Base-by-base conservation (phyloP, 2,888 invertebrate species). In the Augochlorella aurata region DNA sequence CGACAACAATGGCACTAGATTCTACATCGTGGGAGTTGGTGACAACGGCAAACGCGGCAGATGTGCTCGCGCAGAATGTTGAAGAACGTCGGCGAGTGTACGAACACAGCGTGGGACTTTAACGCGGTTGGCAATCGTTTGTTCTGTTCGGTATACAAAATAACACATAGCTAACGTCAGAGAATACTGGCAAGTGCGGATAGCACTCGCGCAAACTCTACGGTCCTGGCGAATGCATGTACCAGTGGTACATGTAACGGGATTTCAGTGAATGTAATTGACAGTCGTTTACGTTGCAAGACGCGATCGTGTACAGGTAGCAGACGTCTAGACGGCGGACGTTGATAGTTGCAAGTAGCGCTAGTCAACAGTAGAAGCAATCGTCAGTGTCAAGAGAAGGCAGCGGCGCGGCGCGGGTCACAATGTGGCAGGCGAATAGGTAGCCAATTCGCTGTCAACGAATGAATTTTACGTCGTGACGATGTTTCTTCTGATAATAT, bases 241-340 rank as follows among this genome's bases (percentile, higher is more conserved):
- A 61, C 8, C 18, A 61, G 29, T 61, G 24, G 8, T 29, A 29
- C 61, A 9, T 8, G 18, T 61, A 29, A 29, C 29, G 61, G 61
- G 61, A 61, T 29, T 61, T 61, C 61, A 61, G 29, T 18, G 61
- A 29, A 29, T 9, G 24, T 61, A 61, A 61, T 61, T 29, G 61
- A 61, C 61, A 61, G 61, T 18, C 61, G 29, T 38, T 61, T 61
- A 61, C 61, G 18, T 29, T 61, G 29, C 18, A 61, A 29, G 61
- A 16, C 29, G 61, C 18, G 16, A 29, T 9, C 24, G 61, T 29
- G 29, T 61, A 29, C 61, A 61, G 29, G 61, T 38, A 61, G 61
- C 61, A 38, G 16, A 29, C 29, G 24, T 29, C 18, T 61, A 61
- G 29, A 3, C 29, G 16, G 9, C 29, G 29, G 61, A 61, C 29